These are phyloP conservation scores for Spisula solida DNA, from an alignment of 2,888 invertebrate species.

Conservation along the genomic window DNA sequence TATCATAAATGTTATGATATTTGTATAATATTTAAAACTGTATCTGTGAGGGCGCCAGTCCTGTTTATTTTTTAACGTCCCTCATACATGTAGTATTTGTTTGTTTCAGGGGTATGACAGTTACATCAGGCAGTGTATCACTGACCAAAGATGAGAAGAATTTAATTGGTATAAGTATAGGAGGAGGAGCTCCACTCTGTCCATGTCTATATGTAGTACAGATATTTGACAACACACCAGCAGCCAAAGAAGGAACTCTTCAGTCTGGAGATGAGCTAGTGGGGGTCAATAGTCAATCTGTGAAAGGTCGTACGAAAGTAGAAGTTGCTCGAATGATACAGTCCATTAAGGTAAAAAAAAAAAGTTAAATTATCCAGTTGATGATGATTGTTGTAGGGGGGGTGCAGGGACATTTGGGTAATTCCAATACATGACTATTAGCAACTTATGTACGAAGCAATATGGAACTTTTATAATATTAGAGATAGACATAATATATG, in stretches of 20 bases:
- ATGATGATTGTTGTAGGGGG: too few relatives aligned
- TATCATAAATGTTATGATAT: too few relatives aligned
- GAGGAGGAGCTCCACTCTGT: slow-evolving; percentile 94
- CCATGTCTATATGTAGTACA: slow-evolving; percentile 99
- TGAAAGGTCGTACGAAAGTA: slow-evolving; percentile 98
- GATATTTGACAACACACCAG: slow-evolving; percentile 99
- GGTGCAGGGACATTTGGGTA: too few relatives aligned
- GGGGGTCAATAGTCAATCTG: slow-evolving; percentile 96
- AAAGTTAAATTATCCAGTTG: too few relatives aligned
- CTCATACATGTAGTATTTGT: not conserved
- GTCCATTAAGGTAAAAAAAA: slow-evolving; percentile 93
- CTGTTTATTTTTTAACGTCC: too few relatives aligned
- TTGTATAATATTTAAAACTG: too few relatives aligned
- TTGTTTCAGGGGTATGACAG: slow-evolving; percentile 96
- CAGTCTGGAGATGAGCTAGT: slow-evolving; percentile 98
- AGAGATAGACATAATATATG: too few relatives aligned
- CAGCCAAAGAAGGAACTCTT: slow-evolving; percentile 96
- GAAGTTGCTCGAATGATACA: slow-evolving; percentile 99
- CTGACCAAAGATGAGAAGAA: slow-evolving; percentile 96
- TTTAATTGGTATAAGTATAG: slow-evolving; percentile 98
- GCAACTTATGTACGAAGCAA: too few relatives aligned
- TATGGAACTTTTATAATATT: too few relatives aligned
- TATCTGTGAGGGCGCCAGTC: too few relatives aligned
- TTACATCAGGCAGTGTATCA: slow-evolving; percentile 96
- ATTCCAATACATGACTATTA: too few relatives aligned